Base-by-base conservation (phyloP, 2,888 invertebrate genomes). In the Rotaria macrura region DNA sequence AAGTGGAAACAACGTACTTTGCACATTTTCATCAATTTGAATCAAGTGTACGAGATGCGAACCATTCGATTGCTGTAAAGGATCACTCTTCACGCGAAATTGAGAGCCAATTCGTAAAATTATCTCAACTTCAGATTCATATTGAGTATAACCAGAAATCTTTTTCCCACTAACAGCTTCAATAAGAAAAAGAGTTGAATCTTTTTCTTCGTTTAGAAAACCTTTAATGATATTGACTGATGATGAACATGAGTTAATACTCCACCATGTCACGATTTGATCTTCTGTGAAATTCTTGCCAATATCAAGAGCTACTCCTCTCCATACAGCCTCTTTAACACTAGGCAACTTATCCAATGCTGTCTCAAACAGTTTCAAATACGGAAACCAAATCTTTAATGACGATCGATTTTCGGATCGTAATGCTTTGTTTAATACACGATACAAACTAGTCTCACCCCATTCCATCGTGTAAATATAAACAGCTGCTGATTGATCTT, bases 401-500 rank as follows among this genome's bases (percentile, higher is more conserved):
- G 38, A 9, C 38, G 34, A 17, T 38, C 72, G 14, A 38, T 72
- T 72, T 40, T 34, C 29, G 12, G 29, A 29, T 34, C 72, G 72
- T 72, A 72, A 38, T 72, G 72, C 72, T 38, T 23, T 25, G 38
- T 40, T 72, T 38, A 72, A 72, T 20, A 72, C 34, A 38, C 72
- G 72, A 72, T 72, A 72, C 34, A 72, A 72, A 38, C 17, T 72
- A 17, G 72, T 72, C 4, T 72, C 40, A 38, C 34, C 72, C 72
- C 72, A 72, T 72, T 72, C 72, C 72, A 72, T 72, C 17, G 72
- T 72, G 38, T 72, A 72, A 72, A 72, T 72, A 34, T 72, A 72
- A 17, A 72, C 5, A 2, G 72, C 29, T 14, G 72, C 72, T 34
- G 72, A 55, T 55, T 55, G 55, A 55, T 55, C 55, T 55, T 55